Percentiles rank a stretch among this genome's conserved stretches.
Conservation (phyloP, 2,113 vertebrate species). For the Crotalus tigris region DNA sequence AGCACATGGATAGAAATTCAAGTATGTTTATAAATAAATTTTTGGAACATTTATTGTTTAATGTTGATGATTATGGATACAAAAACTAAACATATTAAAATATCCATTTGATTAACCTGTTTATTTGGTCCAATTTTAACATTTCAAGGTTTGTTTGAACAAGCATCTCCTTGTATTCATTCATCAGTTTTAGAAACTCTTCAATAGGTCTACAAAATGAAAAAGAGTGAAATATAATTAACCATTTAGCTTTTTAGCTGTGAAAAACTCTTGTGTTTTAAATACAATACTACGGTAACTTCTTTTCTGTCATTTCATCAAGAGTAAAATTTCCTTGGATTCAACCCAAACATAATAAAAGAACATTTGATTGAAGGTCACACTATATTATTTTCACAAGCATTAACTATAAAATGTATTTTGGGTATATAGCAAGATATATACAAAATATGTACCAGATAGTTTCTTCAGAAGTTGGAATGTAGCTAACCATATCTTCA, state of each 20-base stretch:
- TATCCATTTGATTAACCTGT: background rate
- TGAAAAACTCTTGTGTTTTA: constrained; percentile 26
- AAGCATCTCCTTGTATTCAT: constrained; percentile 27
- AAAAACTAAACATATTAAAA: constrained; percentile 7
- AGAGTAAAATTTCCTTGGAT: constrained; percentile 20
- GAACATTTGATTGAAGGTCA: constrained; percentile 7
- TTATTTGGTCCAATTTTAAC: constrained; percentile 8
- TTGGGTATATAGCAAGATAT: background rate
- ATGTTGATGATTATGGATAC: constrained; percentile 13
- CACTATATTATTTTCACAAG: background rate
- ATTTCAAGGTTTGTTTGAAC: constrained; percentile 6
- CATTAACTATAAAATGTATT: background rate
- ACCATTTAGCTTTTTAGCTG: constrained; percentile 2
- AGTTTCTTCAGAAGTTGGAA: background rate
- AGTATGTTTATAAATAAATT: background rate
- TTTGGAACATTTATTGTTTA: background rate
- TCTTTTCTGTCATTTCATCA: constrained; percentile 27
- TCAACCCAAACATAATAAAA: constrained; percentile 4
- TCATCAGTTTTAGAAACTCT: background rate
- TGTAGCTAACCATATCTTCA: background rate
- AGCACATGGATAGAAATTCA: background rate
- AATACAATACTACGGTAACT: background rate
- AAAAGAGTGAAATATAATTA: constrained; percentile 38
- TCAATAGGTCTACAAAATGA: constrained; percentile 8
- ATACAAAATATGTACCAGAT: background rate